A percentile compares a stretch with the other conserved stretches of the same genome.
These are phyloP conservation scores for Clarias laeviceps DNA, from an alignment of 2,797 vertebrate genomes.

Conservation along the genomic window DNA sequence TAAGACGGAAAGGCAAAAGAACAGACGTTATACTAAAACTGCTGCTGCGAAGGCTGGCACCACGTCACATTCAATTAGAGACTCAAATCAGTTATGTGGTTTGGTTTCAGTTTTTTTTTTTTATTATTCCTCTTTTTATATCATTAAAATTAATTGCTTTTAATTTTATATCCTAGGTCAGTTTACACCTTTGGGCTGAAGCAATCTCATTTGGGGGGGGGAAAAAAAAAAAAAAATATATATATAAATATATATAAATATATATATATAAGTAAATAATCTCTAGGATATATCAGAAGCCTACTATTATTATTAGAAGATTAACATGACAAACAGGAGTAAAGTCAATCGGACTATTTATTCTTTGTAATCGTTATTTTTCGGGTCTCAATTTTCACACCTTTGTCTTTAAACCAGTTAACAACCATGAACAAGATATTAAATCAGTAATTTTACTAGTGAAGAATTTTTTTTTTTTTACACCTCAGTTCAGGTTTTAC, in stretches of 20 bases:
- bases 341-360: not conserved
- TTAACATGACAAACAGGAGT: not conserved
- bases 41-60: constrained; percentile 74
- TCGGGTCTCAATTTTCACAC: not conserved
- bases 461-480: too few species aligned
- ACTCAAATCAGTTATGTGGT: constrained; percentile 70
- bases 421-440: too few species aligned
- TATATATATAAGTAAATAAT: not conserved
- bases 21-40: constrained; percentile 77
- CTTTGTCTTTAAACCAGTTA: too few species aligned
- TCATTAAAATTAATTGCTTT: constrained; percentile 35
- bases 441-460: too few species aligned
- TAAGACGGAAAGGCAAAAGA: constrained; percentile 70
- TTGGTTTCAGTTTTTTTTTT: constrained; percentile 75
- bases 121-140: constrained; percentile 58
- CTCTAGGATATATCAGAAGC: not conserved
- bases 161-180: constrained; percentile 32
- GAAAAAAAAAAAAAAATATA: not conserved
- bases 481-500: too few species aligned
- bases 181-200: constrained; percentile 91
- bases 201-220: constrained; percentile 50
- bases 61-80: constrained; percentile 69
- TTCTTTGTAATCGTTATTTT: not conserved
- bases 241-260: not conserved
- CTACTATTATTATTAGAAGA: not conserved